A percentile compares a stretch with the other conserved stretches of the same genome.
Conservation (phyloP, 2,113 vertebrate genomes). For the Prinia subflava region DNA sequence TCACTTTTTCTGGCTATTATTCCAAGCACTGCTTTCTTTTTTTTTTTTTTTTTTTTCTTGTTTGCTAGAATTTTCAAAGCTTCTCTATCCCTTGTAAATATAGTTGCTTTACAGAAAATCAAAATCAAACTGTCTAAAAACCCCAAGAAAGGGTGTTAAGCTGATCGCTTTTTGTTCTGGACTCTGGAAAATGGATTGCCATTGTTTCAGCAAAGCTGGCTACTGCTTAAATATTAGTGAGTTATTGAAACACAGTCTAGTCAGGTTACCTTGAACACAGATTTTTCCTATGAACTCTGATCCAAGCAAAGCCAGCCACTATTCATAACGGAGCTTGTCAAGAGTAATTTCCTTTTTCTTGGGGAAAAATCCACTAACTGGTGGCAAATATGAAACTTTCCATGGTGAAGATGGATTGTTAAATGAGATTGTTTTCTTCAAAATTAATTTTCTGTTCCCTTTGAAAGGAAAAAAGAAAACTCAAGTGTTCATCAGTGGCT, state of each 20-base stretch:
- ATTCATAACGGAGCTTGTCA: conserved; percentile 43
- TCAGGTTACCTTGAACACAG: background rate
- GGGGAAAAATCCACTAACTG: conserved; percentile 35
- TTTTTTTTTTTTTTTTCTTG: background rate
- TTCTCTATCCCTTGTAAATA: background rate
- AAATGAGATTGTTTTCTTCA: background rate
- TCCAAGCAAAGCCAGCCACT: conserved; percentile 32
- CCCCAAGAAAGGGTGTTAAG: background rate
- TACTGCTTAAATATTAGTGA: background rate
- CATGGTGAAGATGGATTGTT: background rate
- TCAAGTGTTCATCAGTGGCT: background rate
- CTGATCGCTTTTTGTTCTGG: background rate
- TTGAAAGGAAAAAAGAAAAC: background rate
- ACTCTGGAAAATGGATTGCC: background rate
- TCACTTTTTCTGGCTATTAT: background rate
- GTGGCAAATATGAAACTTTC: conserved; percentile 32
- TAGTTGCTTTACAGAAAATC: background rate
- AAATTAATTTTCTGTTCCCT: background rate
- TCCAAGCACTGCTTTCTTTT: background rate
- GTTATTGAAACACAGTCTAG: background rate
- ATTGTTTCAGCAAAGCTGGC: background rate
- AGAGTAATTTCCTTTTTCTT: conserved; percentile 41
- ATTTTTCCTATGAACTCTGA: conserved; percentile 23
- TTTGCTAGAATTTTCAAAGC: background rate
- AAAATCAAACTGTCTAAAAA: background rate